phyloP scores from a whole-genome alignment of 2,113 vertebrate genomes.

The Chaetura pelagica region DNA sequence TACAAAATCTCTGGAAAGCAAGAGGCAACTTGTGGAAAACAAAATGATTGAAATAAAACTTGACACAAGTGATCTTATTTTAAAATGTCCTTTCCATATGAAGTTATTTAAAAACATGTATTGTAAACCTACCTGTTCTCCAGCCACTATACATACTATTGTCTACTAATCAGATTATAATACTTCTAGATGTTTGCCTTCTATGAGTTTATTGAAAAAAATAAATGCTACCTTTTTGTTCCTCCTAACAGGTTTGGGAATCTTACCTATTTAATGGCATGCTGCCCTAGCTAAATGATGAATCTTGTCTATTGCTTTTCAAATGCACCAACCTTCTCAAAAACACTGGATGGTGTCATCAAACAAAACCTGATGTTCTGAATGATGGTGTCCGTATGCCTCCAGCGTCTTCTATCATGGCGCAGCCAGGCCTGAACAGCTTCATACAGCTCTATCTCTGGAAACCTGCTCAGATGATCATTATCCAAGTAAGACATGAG shows the following conservation, averaged over 20 bases:
- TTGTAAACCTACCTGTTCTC: constrained; percentile 71
- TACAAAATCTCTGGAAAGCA: neutral
- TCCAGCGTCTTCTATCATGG: constrained; percentile 97
- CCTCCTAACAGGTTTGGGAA: constrained; percentile 32
- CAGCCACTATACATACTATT: constrained; percentile 36
- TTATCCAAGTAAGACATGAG: constrained; percentile 95
- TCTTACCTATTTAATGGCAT: constrained; percentile 69
- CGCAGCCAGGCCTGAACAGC: constrained; percentile 96
- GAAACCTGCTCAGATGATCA: constrained; percentile 94
- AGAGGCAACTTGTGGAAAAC: neutral
- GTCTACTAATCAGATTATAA: constrained; percentile 51
- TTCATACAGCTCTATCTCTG: constrained; percentile 97
- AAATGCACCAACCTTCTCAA: constrained; percentile 93
- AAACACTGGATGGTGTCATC: constrained; percentile 97
- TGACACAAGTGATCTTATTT: neutral
- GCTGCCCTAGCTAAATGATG: constrained; percentile 74
- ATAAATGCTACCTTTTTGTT: constrained; percentile 44
- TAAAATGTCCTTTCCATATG: neutral
- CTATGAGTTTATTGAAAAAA: constrained; percentile 13
- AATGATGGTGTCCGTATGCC: constrained; percentile 96
- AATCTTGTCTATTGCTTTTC: constrained; percentile 79
- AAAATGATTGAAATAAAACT: neutral
- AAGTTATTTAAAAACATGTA: constrained; percentile 34
- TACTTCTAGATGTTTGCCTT: constrained; percentile 41
- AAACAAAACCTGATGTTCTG: constrained; percentile 99